Conservation (phyloP, 2,888 invertebrate genomes). For the Lasioglossum zephyrum region DNA sequence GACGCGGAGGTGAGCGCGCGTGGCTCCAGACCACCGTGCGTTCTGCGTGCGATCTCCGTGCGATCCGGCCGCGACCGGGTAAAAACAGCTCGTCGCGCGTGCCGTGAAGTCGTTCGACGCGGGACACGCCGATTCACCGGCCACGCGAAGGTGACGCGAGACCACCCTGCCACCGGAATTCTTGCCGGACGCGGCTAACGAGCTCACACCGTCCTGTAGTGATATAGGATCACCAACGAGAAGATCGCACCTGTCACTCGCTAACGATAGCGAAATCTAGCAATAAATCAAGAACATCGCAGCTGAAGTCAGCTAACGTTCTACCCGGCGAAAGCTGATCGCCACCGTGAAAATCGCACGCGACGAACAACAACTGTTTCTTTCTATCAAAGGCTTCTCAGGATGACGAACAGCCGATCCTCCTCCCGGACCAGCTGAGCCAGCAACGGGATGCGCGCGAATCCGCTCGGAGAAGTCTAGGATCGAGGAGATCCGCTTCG, state of each 20-base stretch:
- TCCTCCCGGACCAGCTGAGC: neutral
- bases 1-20: slow-evolving; percentile 11
- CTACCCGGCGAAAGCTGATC: neutral
- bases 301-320: neutral
- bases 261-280: neutral
- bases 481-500: neutral
- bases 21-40: neutral
- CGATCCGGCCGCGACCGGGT: slow-evolving; percentile 41
- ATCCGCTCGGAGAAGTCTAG: slow-evolving; percentile 4
- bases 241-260: neutral
- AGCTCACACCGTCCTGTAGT: neutral
- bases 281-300: neutral
- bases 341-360: neutral
- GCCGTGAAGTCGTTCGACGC: slow-evolving; percentile 26
- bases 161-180: neutral
- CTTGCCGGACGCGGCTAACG: neutral
- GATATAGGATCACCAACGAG: too few species aligned
- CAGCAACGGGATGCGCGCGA: neutral
- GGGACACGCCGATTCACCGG: slow-evolving; percentile 30
- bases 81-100: slow-evolving; percentile 53
- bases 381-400: neutral
- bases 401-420: neutral
- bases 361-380: neutral
- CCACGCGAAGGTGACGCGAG: slow-evolving; percentile 20
- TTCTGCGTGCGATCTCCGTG: neutral